Base-by-base conservation (phyloP, 2,888 invertebrate species). In the Campoplex nolae region DNA sequence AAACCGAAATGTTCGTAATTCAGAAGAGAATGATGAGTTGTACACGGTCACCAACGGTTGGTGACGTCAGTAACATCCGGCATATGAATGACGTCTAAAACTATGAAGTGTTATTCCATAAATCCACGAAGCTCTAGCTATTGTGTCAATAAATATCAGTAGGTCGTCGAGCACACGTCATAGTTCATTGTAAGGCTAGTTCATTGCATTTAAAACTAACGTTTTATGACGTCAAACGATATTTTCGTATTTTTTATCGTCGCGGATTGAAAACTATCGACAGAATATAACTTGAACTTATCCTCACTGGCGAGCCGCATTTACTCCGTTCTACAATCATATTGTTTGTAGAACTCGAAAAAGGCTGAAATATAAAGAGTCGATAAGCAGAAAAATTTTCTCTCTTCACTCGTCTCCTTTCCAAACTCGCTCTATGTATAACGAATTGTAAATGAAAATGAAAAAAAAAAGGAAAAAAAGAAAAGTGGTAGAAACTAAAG, bases 191-290 rank as follows among this genome's bases (percentile, higher is more conserved):
- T 81, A 6, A 28, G 16, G 13, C 16, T 9, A 28, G 62, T 32
- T 32, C 32, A 32, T 62, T 16, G 62, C 11, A 32, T 62, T 54
- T 13, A 73, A 8, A 58, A 70, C 42, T 16, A 38, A 42, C 42
- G 16, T 75, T 82, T 13, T 45, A 35, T 82, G 82, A 82, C 82
- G 82, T 82, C 82, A 76, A 68, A 35, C 56, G 11, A n/a, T 68
- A 38, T 62, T 80, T 35, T 58, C 8, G 7, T 6, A 23, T 38
- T 48, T 35, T 58, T 18, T 16, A 58, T 58, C 71, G 45, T n/a
- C 51, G 75, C 51, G 54, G 38, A 62, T 80, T 13, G 6, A 56
- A 68, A 68, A 48, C 56, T 48, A 75, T 75, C 68, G 67, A 45
- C 75, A 16, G 65, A 35, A 42, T 48, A 51, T 48, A 45, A 54